Evolutionary conservation across 2,797 vertebrate species (phyloP).

Genomic region (Amniataba percoides): DNA sequence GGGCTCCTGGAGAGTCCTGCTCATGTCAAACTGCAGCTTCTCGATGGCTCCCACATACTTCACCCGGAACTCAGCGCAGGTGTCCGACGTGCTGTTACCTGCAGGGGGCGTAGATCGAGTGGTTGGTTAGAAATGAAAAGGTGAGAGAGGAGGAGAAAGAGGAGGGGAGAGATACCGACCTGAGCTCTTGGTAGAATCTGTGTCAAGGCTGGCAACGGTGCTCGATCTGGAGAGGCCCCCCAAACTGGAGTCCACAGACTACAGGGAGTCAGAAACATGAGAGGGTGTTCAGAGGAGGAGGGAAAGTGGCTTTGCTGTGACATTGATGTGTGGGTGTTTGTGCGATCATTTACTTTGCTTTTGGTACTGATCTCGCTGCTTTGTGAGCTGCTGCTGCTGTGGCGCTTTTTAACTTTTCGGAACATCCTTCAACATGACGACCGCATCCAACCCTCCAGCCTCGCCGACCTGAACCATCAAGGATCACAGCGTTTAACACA

Average conservation of each 20-base stretch:
- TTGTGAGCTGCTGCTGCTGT: slow-evolving; percentile 99
- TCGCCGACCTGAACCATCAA: slow-evolving; percentile 37
- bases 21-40: slow-evolving; percentile 91
- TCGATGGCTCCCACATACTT: slow-evolving; percentile 96
- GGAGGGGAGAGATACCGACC: slow-evolving; percentile 78
- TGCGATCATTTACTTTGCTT: slow-evolving; percentile 90
- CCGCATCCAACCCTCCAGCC: slow-evolving; percentile 65
- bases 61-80: slow-evolving; percentile 94
- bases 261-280: slow-evolving; percentile 14
- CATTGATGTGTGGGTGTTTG: not conserved
- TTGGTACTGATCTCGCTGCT: slow-evolving; percentile 99
- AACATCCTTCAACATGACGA: slow-evolving; percentile 93
- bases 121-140: not conserved
- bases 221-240: slow-evolving; percentile 97
- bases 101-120: slow-evolving; percentile 21
- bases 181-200: slow-evolving; percentile 97
- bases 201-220: slow-evolving; percentile 98
- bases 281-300: not conserved
- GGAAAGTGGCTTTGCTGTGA: not conserved
- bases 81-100: slow-evolving; percentile 91
- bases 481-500: slow-evolving; percentile 6
- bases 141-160: not conserved
- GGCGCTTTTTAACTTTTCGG: slow-evolving; percentile 97
- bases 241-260: slow-evolving; percentile 99
- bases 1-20: slow-evolving; percentile 91